Percentiles rank a stretch among this genome's conserved stretches.
Conservation (phyloP, 2,797 vertebrate species). For the Sebastes taczanowskii region DNA sequence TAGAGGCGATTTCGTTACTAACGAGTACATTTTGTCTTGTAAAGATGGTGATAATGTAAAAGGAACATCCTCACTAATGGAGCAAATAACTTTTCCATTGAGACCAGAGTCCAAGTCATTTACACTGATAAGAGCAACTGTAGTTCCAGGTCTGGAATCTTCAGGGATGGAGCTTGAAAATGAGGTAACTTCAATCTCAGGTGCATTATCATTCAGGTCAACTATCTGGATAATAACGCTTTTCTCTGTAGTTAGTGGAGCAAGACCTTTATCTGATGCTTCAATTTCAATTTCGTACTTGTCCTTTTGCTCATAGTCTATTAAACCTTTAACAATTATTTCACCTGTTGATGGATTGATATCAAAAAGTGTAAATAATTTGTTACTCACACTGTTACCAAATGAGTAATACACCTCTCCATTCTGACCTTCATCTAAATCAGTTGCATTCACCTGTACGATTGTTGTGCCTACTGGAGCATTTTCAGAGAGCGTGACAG, state of each 20-base stretch:
- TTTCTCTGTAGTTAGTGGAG: constrained; percentile 22
- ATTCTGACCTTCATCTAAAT: constrained; percentile 53
- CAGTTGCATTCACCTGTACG: constrained; percentile 54
- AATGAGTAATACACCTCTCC: constrained; percentile 43
- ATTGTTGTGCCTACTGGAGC: constrained; percentile 33
- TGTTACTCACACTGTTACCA: neutral
- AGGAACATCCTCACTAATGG: constrained; percentile 21
- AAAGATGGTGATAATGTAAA: constrained; percentile 57
- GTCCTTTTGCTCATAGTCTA: constrained; percentile 60
- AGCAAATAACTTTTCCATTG: constrained; percentile 61
- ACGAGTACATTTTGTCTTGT: constrained; percentile 61
- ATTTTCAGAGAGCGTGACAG: constrained; percentile 57
- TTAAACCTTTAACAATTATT: constrained; percentile 4
- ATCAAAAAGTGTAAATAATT: constrained; percentile 5
- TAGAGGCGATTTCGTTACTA: constrained; percentile 42
- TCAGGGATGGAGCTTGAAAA: constrained; percentile 71
- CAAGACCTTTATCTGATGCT: constrained; percentile 48
- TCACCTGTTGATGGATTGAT: constrained; percentile 55
- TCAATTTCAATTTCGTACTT: constrained; percentile 62
- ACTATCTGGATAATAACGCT: constrained; percentile 41
- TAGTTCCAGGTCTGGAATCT: constrained; percentile 62
- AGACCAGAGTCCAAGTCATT: constrained; percentile 61
- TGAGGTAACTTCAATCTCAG: constrained; percentile 79
- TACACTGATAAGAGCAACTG: constrained; percentile 62
- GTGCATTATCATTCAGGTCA: constrained; percentile 69